Evolutionary conservation across 1,140 invertebrate genomes (phyloP).

Genomic region (Panulirus ornatus): DNA sequence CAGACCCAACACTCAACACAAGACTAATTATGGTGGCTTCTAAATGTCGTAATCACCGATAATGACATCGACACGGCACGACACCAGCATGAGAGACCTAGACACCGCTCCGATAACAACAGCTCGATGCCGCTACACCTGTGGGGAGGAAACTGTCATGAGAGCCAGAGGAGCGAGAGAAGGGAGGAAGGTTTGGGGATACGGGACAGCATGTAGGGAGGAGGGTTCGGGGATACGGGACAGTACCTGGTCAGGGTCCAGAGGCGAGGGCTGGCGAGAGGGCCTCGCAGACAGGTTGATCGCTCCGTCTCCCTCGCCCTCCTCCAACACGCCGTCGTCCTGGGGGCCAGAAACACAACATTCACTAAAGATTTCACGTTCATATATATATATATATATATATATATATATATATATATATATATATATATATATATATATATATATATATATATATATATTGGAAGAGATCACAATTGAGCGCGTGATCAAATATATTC

Average conservation of each 20-base stretch:
- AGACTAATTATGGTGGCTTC: too few relatives aligned
- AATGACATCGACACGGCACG: too few relatives aligned
- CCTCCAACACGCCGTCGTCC: conserved; percentile 71
- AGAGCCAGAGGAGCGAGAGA: neutral
- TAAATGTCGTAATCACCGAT: too few relatives aligned
- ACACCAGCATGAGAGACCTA: too few relatives aligned
- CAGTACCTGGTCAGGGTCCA: conserved; percentile 57
- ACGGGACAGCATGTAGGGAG: neutral
- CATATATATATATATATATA: neutral
- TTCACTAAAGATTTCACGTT: too few relatives aligned
- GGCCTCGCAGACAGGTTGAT: conserved; percentile 68
- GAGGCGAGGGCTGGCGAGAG: conserved; percentile 53
- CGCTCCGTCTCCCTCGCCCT: conserved; percentile 66
- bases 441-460: too few relatives aligned
- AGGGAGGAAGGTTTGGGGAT: neutral
- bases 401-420: conserved; percentile 22
- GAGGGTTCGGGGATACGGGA: neutral
- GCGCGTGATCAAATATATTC: too few relatives aligned
- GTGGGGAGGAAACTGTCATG: neutral
- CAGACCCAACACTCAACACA: too few relatives aligned
- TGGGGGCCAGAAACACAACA: conserved; percentile 1
- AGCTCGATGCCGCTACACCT: too few relatives aligned
- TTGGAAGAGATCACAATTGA: too few relatives aligned
- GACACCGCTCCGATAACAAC: too few relatives aligned
- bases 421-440: too few relatives aligned